Conservation (phyloP, 2,888 invertebrate species). For the Erebia palarica region DNA sequence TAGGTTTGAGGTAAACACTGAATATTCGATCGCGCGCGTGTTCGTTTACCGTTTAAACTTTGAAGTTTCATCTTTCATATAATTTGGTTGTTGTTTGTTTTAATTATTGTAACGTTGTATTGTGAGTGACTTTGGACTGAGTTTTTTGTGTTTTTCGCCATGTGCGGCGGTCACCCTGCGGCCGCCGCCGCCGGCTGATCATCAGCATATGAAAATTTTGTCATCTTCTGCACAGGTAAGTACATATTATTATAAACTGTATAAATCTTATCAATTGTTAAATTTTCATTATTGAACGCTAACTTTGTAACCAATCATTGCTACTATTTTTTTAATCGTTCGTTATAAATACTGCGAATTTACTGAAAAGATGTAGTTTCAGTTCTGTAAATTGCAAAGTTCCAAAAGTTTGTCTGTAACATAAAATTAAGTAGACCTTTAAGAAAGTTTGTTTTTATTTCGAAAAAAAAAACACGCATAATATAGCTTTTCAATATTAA, state of each 20-base stretch:
- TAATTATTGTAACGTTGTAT: conserved; percentile 21
- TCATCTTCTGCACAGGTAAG: conserved; percentile 67
- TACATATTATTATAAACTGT: neutral
- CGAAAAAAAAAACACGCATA: neutral
- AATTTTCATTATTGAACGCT: neutral
- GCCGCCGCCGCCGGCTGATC: conserved; percentile 65
- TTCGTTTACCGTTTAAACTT: conserved; percentile 35
- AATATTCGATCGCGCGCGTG: conserved; percentile 46
- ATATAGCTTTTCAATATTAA: too few relatives aligned
- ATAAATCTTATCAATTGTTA: neutral
- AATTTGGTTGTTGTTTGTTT: conserved; percentile 12
- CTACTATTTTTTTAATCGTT: conserved; percentile 5
- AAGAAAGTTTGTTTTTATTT: neutral
- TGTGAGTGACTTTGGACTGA: conserved; percentile 34
- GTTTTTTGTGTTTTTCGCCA: conserved; percentile 49
- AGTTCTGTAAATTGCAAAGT: neutral
- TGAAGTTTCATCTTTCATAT: neutral
- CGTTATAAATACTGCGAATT: neutral
- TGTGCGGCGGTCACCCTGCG: conserved; percentile 62
- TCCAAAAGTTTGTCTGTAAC: neutral
- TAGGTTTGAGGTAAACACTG: conserved; percentile 48
- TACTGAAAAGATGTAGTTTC: neutral
- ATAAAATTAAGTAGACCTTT: neutral
- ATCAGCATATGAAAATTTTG: conserved; percentile 48
- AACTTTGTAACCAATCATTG: conserved; percentile 10